Percentiles rank a stretch among this genome's conserved stretches.
phyloP scores from a whole-genome alignment of 2,113 vertebrate species.

The Cebus imitator region DNA sequence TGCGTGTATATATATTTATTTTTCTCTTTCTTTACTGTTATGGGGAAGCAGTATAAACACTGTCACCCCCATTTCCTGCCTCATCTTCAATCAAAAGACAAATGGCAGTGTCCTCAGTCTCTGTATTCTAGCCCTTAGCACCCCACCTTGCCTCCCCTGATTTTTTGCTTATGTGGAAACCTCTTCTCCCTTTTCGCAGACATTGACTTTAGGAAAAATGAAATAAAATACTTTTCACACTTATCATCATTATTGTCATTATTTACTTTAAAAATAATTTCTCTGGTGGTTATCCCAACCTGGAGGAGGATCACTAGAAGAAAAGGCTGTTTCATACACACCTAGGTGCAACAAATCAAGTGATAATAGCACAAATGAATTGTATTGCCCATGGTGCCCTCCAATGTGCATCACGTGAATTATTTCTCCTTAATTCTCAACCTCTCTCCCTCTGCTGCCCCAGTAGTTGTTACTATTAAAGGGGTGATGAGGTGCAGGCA shows the following conservation, averaged over 20 bases:
- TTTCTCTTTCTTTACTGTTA: neutral
- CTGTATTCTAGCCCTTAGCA: neutral
- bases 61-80: neutral
- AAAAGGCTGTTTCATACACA: neutral
- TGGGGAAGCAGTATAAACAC: neutral
- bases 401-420: fast-evolving
- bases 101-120: fast-evolving
- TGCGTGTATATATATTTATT: neutral
- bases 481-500: no score
- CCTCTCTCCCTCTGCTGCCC: neutral
- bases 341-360: no score
- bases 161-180: neutral
- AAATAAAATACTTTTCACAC: neutral
- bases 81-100: neutral
- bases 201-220: neutral
- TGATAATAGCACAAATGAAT: fast-evolving
- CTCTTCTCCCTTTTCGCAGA: neutral
- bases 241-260: neutral
- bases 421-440: neutral
- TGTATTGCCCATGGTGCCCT: fast-evolving
- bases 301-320: neutral
- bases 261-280: fast-evolving
- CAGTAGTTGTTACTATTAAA: neutral
- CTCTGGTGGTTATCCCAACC: fast-evolving
- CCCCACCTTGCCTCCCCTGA: fast-evolving